Evolutionary conservation across 2,797 vertebrate species (phyloP).

Genomic region (Psittacula derbiana): DNA sequence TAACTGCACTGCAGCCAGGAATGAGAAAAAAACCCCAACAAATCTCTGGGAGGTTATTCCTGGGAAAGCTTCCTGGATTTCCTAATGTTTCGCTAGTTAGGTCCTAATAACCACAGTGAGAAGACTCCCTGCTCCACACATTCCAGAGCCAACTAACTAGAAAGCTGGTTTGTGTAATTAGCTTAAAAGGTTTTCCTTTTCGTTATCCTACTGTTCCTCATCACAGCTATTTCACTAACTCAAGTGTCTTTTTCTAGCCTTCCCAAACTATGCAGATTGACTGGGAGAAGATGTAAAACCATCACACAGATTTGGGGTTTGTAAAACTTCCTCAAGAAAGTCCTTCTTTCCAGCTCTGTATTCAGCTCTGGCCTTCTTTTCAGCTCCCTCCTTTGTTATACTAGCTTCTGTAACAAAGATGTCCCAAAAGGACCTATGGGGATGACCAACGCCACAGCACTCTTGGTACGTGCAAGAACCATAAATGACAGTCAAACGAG

Average conservation of each 20-base stretch:
- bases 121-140: not conserved
- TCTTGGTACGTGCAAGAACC: not conserved
- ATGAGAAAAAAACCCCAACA: not conserved
- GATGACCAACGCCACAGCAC: not conserved
- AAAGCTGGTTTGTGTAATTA: not conserved
- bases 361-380: slow-evolving; percentile 2
- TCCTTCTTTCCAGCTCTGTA: slow-evolving; percentile 1
- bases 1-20: not conserved
- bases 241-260: not conserved
- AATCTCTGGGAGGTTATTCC: not conserved
- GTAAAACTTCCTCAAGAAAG: slow-evolving; percentile 3
- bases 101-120: not conserved
- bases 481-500: not conserved
- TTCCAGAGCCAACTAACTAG: not conserved
- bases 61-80: not conserved
- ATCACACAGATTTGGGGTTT: not conserved
- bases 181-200: not conserved
- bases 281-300: not conserved
- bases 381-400: not conserved
- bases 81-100: not conserved
- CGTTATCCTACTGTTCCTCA: not conserved
- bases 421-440: not conserved
- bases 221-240: not conserved
- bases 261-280: not conserved
- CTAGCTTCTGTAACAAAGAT: not conserved